These are phyloP conservation scores for Callithrix jacchus DNA, from an alignment of 2,113 vertebrate genomes.

Conservation along the genomic window DNA sequence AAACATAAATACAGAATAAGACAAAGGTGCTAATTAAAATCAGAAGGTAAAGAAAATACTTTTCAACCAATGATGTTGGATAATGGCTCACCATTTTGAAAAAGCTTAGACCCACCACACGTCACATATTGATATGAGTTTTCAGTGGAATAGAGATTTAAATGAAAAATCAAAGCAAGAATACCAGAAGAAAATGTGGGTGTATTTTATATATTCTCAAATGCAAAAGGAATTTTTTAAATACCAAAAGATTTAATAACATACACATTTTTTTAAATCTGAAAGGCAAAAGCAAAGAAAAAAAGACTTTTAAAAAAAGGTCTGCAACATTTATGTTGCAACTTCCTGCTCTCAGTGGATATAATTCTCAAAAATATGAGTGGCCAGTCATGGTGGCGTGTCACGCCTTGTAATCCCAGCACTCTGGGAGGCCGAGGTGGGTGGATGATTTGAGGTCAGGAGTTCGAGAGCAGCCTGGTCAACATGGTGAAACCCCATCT, in stretches of 20 bases:
- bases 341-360: neutral
- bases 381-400: neutral
- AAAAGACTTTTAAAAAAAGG: slow-evolving; percentile 4
- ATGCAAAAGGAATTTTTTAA: neutral
- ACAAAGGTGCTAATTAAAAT: neutral
- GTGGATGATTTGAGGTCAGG: neutral
- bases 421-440: neutral
- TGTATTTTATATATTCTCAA: neutral
- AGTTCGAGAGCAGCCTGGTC: neutral
- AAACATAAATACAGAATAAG: neutral
- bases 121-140: neutral
- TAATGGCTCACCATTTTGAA: neutral
- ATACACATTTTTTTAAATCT: neutral
- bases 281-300: neutral
- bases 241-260: neutral
- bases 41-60: neutral
- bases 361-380: neutral
- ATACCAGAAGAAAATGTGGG: neutral
- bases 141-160: neutral
- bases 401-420: neutral
- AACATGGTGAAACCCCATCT: neutral
- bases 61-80: neutral
- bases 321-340: neutral
- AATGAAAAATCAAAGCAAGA: neutral
- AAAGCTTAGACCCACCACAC: neutral